Conservation (phyloP, 2,888 invertebrate genomes). For the Drosophila neonasuta region DNA sequence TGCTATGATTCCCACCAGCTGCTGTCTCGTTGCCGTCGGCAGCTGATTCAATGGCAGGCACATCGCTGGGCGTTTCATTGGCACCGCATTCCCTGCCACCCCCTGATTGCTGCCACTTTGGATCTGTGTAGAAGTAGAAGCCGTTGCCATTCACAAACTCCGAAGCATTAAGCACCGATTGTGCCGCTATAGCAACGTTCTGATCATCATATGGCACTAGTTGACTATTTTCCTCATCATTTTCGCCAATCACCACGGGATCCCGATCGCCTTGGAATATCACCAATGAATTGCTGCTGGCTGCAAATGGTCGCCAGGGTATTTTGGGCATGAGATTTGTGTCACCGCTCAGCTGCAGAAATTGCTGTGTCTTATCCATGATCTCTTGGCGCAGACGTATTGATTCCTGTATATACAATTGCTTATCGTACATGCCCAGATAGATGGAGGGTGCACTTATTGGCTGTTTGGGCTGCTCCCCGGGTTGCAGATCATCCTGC, state of each 20-base stretch:
- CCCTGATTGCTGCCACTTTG: slow-evolving; percentile 60
- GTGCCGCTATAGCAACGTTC: slow-evolving; percentile 84
- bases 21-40: slow-evolving; percentile 35
- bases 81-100: slow-evolving; percentile 53
- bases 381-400: slow-evolving; percentile 77
- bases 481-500: slow-evolving; percentile 73
- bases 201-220: slow-evolving; percentile 80
- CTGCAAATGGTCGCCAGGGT: slow-evolving; percentile 90
- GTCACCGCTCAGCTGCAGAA: slow-evolving; percentile 77
- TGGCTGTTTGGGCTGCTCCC: slow-evolving; percentile 76
- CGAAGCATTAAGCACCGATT: slow-evolving; percentile 89
- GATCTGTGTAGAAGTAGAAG: slow-evolving; percentile 88
- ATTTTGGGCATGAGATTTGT: slow-evolving; percentile 82
- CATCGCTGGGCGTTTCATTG: slow-evolving; percentile 39
- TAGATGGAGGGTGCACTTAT: slow-evolving; percentile 87
- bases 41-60: slow-evolving; percentile 49
- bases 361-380: slow-evolving; percentile 75
- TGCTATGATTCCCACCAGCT: slow-evolving; percentile 52
- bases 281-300: slow-evolving; percentile 82
- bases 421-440: slow-evolving; percentile 91
- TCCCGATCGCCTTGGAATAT: slow-evolving; percentile 60
- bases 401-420: slow-evolving; percentile 84
- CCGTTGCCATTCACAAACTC: slow-evolving; percentile 90
- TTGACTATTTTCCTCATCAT: slow-evolving; percentile 51
- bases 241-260: slow-evolving; percentile 35